Evolutionary conservation across 2,888 invertebrate species (phyloP).

Genomic region (Rutpela maculata): DNA sequence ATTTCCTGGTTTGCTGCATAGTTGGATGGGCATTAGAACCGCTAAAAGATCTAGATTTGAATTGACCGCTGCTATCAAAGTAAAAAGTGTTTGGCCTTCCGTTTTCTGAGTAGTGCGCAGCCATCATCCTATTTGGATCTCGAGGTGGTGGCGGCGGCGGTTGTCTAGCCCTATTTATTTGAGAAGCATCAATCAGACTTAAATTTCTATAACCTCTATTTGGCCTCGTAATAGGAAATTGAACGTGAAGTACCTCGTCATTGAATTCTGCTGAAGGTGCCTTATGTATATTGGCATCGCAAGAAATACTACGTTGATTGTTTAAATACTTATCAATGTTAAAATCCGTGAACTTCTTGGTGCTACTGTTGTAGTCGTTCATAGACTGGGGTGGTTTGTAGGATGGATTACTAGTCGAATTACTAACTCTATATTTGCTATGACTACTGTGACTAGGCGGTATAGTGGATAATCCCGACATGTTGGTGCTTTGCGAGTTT

Average conservation of each 20-base stretch:
- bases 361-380: constrained; percentile 66
- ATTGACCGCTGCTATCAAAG: constrained; percentile 71
- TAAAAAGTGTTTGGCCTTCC: constrained; percentile 75
- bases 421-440: constrained; percentile 65
- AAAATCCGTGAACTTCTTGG: constrained; percentile 53
- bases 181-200: constrained; percentile 64
- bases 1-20: constrained; percentile 66
- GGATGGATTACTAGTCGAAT: constrained; percentile 66
- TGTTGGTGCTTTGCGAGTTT: constrained; percentile 61
- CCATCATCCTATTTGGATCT: constrained; percentile 80
- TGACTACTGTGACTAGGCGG: constrained; percentile 69
- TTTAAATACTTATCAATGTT: constrained; percentile 49
- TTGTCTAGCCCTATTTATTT: constrained; percentile 57
- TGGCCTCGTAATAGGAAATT: constrained; percentile 67
- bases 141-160: constrained; percentile 87
- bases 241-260: constrained; percentile 65
- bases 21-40: constrained; percentile 50
- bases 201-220: constrained; percentile 64
- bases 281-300: constrained; percentile 70
- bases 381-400: constrained; percentile 67
- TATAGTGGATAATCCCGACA: constrained; percentile 71
- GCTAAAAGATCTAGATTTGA: constrained; percentile 60
- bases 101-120: constrained; percentile 71
- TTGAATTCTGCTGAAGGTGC: constrained; percentile 62
- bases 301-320: constrained; percentile 69